Base-by-base conservation (phyloP, 2,888 invertebrate species). In the Hypena proboscidalis region DNA sequence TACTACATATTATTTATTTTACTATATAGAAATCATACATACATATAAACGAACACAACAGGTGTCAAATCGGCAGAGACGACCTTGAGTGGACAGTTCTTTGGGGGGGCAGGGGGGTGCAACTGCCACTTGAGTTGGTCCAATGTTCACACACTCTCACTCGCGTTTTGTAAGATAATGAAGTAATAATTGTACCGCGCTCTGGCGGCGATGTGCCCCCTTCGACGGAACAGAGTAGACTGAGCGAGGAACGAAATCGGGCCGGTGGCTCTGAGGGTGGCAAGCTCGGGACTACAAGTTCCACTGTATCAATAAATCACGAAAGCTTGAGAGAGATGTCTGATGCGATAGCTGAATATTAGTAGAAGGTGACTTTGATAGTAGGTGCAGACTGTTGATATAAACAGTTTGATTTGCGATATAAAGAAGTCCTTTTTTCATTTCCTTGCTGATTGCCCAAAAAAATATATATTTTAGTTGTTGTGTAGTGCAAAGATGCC, bases 31-130 rank as follows among this genome's bases (percentile, higher is more conserved):
- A 66, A 72, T 17, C 33, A 33, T 62, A 83, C 79, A 70, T 84
- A 85, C 83, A 69, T 79, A 72, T 76, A 80, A 74, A 75, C 70
- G 77, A 75, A 80, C 70, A 80, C 79, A 87, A 88, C 87, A 87
- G 84, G 85, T 87, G 85, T 83, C 83, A 77, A 83, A 74, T 75
- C 77, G 75, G 77, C 73, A 71, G 70, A 52, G 79, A 74, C 77
- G 85, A 82, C 86, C 85, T 86, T 85, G 81, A 67, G 68, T 70
- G 71, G 70, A 70, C 65, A 65, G 78, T 69, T 70, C 71, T 70
- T 65, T 47, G 52, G 48, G 50, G 56, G n/a, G 66, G 54, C 58
- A 67, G 56, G 62, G 65, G 60, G 61, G 65, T 69, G 64, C 66
- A 72, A 74, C 62, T 57, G 67, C 65, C 75, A 81, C 79, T 74